Evolutionary conservation across 2,888 invertebrate genomes (phyloP), one percentile per base, ranked within the genome.

Genomic region (Cephonodes hylas): DNA sequence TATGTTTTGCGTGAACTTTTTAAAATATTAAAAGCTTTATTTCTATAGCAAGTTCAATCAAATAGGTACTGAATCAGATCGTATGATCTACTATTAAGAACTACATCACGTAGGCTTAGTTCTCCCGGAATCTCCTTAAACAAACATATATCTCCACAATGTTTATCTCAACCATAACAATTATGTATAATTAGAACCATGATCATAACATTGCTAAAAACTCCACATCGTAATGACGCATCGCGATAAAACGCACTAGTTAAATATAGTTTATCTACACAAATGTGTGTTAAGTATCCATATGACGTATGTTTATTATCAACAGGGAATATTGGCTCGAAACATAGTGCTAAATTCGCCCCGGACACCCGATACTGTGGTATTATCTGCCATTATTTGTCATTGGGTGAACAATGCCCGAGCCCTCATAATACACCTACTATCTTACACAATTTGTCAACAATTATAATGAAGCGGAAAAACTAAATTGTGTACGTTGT

Each of bases 361-460:
- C 66, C 75, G 81, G 85, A 89, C 89, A 91, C 85, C 85, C 88
- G 91, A 91, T 91, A 91, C 80, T 85, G 87, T 86, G 88, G 88
- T 86, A 91, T 91, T 92, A 92, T 92, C 91, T 86, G 80, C 84
- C 84, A 89, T 91, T 90, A 91, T 92, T 91, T 91, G 91, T 92
- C 91, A 91, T 83, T 81, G 83, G 72, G 77, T 85, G 87, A 87
- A 91, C 91, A 91, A 91, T 90, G 86, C 82, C 79, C 75, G 73
- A 73, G 79, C 75, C 74, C 81, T 79, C 79, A 74, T 77, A 76
- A 79, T 75, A 77, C 77, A 80, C 79, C 72, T 80, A 84, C 80
- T 90, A 89, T 86, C 85, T 86, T 83, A 84, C 84, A 81, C 85
- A 85, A 88, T 91, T 89, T 88, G 84, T 80, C 80, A 75, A 74